Base-by-base conservation (phyloP, 2,888 invertebrate genomes). In the Bruchidius siliquastri region DNA sequence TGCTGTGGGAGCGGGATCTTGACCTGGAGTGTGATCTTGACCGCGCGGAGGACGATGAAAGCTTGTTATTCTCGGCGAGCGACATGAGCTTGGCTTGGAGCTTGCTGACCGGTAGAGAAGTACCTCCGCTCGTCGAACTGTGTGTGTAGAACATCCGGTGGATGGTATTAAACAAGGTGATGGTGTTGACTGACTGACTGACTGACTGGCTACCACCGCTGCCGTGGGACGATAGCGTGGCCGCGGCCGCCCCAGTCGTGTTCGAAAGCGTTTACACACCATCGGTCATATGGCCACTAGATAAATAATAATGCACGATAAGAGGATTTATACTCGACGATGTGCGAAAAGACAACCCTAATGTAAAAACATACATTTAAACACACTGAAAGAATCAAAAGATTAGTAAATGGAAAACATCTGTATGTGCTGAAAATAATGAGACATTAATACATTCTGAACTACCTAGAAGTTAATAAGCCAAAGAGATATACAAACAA, bases 51-150 rank as follows among this genome's bases (percentile, higher is more conserved):
- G 86, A 85, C 20, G 81, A 79, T 3, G 85, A 83, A 18, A 82
- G 80, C 71, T 82, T 81, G 77, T 85, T 88, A 21, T 87, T 88
- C 73, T 90, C 90, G 0, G 91, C 90, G 81, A 91, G 87, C 74
- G 90, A 90, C 87, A 91, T 87, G 76, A 91, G 84, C 81, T 91
- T 91, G 3, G 90, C 91, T 83, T 91, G 91, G 4, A 91, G 86
- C 79, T 90, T 88, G 4, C 90, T 90, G 73, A 91, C 88, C 0
- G 88, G 86, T n/a, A 49, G 49, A 13, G 49, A 49, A 8, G 49
- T 49, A 13, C 49, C 49, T 1, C 49, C 49, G 49, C 49, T 49
- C 49, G 49, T 49, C 1, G 49, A 49, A 49, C 49, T 49, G 49
- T 49, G 49, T 49, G 49, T 49, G 49, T 49, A 49, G 49, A 49